Percentiles rank a stretch among this genome's conserved stretches.
phyloP scores from a whole-genome alignment of 2,113 vertebrate species.

The Grammomys surdaster region DNA sequence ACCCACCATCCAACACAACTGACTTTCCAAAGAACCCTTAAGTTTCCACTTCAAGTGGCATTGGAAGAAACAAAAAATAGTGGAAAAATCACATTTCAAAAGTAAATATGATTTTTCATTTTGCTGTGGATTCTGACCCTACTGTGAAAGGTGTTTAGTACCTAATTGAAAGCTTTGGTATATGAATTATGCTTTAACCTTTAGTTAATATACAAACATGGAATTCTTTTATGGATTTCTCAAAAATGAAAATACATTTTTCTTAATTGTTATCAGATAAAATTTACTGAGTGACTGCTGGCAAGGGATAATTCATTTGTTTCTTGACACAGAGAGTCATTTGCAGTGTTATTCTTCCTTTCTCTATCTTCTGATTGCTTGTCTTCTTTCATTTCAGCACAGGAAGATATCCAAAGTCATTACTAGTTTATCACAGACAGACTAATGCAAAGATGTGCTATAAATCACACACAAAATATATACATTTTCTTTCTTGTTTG shows the following conservation, averaged over 20 bases:
- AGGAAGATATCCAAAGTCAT: background rate
- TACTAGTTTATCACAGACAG: background rate
- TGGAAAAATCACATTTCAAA: background rate
- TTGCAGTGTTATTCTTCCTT: conserved; percentile 13
- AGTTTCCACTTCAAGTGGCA: background rate
- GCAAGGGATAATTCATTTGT: conserved; percentile 49
- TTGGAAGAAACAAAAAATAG: conserved; percentile 21
- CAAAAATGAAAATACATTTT: conserved; percentile 53
- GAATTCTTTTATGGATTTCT: conserved; percentile 29
- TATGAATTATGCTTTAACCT: conserved; percentile 56
- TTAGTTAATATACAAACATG: conserved; percentile 67
- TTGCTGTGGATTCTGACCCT: background rate
- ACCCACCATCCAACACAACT: too few species aligned
- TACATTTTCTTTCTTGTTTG: background rate
- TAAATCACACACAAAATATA: conserved; percentile 4
- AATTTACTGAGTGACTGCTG: conserved; percentile 58
- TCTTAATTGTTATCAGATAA: conserved; percentile 71
- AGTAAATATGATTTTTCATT: conserved; percentile 17
- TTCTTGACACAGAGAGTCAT: conserved; percentile 24
- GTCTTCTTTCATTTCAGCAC: background rate
- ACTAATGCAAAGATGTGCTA: background rate
- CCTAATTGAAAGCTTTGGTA: background rate
- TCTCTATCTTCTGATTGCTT: background rate
- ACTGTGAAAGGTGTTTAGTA: conserved; percentile 34
- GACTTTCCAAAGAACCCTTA: too few species aligned